Evolutionary conservation across 2,888 invertebrate genomes (phyloP).

Genomic region (Helicoverpa assulta): DNA sequence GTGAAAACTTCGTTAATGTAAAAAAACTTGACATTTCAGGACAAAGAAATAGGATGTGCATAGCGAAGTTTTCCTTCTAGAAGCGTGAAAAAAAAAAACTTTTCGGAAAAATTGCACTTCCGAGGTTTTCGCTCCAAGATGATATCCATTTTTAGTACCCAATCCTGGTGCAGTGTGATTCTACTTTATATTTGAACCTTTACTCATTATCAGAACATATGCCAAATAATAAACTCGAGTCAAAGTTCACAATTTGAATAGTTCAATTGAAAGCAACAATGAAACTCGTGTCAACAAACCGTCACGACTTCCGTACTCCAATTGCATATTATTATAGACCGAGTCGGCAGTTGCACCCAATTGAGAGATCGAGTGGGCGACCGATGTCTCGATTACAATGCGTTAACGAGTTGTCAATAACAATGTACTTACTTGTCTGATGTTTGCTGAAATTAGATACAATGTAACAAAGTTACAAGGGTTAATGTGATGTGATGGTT

Average conservation of each 20-base stretch:
- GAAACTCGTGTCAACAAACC: conserved; percentile 12
- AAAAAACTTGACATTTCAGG: too few species aligned
- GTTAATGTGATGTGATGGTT: neutral
- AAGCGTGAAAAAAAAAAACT: too few species aligned
- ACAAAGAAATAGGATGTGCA: too few species aligned
- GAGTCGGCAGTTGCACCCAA: conserved; percentile 32
- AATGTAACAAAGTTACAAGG: conserved; percentile 6
- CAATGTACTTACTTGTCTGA: conserved; percentile 24
- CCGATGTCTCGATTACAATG: conserved; percentile 26
- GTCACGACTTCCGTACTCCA: conserved; percentile 12
- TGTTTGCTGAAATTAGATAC: conserved; percentile 14
- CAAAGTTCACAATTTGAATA: neutral
- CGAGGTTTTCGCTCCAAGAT: too few species aligned
- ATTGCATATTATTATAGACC: conserved; percentile 35
- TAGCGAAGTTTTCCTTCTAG: too few species aligned
- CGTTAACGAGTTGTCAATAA: conserved; percentile 27
- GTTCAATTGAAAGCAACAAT: conserved; percentile 14
- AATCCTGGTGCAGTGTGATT: too few species aligned
- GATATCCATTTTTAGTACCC: too few species aligned
- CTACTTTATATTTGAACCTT: too few species aligned
- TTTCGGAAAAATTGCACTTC: too few species aligned
- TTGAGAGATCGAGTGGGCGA: conserved; percentile 22
- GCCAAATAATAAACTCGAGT: neutral
- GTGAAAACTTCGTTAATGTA: too few species aligned
- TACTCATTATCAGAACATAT: too few species aligned